Percentiles rank a stretch among this genome's conserved stretches.
These are phyloP conservation scores for Penaeus japonicus DNA, from an alignment of 1,140 invertebrate genomes.

Conservation along the genomic window DNA sequence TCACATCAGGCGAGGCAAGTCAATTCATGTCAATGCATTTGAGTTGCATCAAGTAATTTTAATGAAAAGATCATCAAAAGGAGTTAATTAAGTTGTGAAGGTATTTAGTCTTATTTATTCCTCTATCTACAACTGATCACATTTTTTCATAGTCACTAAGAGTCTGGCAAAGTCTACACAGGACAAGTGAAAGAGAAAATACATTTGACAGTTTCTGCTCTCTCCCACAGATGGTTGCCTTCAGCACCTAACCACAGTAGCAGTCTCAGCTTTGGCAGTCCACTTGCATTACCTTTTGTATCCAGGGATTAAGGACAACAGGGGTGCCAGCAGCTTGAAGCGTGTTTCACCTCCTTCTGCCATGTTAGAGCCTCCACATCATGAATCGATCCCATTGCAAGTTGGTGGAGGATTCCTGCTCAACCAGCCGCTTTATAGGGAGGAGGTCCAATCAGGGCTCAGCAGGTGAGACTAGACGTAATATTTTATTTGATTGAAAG, in stretches of 20 bases:
- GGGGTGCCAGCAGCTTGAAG: background rate
- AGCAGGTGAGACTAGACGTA: conserved; percentile 16
- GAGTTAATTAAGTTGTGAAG: too few relatives aligned
- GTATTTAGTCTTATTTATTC: too few relatives aligned
- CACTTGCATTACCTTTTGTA: conserved; percentile 33
- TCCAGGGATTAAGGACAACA: background rate
- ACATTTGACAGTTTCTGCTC: background rate
- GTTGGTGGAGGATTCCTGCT: background rate
- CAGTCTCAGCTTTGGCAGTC: conserved; percentile 26
- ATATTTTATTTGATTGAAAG: too few relatives aligned
- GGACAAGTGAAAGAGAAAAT: too few relatives aligned
- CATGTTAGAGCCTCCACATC: background rate
- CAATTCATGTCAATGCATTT: too few relatives aligned
- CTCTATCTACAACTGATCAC: too few relatives aligned
- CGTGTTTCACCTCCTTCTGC: background rate
- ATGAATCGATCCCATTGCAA: background rate
- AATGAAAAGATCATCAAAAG: too few relatives aligned
- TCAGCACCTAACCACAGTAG: conserved; percentile 29
- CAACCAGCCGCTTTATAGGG: conserved; percentile 20
- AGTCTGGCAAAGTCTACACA: too few relatives aligned
- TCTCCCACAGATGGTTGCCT: conserved; percentile 31
- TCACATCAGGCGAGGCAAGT: too few relatives aligned
- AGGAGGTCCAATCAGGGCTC: background rate
- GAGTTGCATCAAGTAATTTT: too few relatives aligned
- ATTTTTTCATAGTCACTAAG: too few relatives aligned